Evolutionary conservation across 2,888 invertebrate species (phyloP), one percentile per base, ranked within the genome.

Genomic region (Chironomus riparius): DNA sequence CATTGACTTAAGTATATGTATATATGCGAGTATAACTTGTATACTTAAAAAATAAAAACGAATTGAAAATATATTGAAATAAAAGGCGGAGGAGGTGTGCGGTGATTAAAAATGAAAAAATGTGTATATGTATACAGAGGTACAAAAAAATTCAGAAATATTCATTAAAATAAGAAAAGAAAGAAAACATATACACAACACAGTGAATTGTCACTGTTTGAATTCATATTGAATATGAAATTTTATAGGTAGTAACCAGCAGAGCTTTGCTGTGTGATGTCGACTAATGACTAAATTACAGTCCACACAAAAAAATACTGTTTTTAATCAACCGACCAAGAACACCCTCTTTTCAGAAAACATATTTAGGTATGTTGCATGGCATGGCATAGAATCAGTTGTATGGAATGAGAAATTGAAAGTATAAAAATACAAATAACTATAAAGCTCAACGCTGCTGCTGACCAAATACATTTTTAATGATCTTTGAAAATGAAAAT

Each of bases 241-340:
- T 56, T 56, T 15, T n/a, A 15, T n/a, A 15, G 56, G 15, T n/a
- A 56, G 56, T 56, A n/a, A 22, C 22, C 22, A 65, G 65, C 18
- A 18, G 62, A 21, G 65, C 65, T 56, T 56, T 15, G 65, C 21
- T 21, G 65, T 24, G 21, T 18, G 22, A 56, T 56, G 71, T 28
- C 28, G 65, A 65, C 65, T 72, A 72, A 72, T 72, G 72, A 72
- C 72, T 72, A 72, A 72, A 72, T 72, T 72, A 72, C 72, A 72
- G 72, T 62, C 62, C 21, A 50, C 62, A 22, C n/a, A 56, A 38
- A 21, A 22, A 50, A 56, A 18, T 15, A 65, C 24, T 65, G 65
- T 65, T 61, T 72, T 72, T 62, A 72, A 61, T 62, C 72, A 72
- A 65, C 56, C 56, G 18, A 15, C n/a, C 15, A 18, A 56, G n/a